These are phyloP conservation scores for Lepilemur septentrionalis DNA, from an alignment of 2,797 vertebrate species.

Conservation along the genomic window DNA sequence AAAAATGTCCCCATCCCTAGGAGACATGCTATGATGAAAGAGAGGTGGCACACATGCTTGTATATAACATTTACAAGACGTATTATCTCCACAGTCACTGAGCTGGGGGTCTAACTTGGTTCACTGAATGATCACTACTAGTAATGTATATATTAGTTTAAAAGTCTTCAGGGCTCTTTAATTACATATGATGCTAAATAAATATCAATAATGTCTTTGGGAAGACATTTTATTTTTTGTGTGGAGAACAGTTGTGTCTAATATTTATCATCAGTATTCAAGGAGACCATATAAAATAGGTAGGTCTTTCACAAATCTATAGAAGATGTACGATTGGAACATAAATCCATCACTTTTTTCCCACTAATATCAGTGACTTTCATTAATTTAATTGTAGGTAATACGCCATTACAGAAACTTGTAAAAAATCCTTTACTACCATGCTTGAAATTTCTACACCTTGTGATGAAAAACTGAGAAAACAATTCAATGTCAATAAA, in stretches of 20 bases:
- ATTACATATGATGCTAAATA: conserved; percentile 14
- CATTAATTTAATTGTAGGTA: neutral
- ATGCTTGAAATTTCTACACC: conserved; percentile 11
- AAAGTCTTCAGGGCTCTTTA: conserved; percentile 9
- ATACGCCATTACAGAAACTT: neutral
- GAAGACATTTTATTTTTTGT: conserved; percentile 22
- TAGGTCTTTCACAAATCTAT: neutral
- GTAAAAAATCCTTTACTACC: neutral
- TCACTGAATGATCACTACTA: neutral
- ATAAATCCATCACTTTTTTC: neutral
- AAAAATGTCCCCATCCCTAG: neutral
- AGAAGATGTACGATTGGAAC: neutral
- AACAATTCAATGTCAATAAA: conserved; percentile 85
- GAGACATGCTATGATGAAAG: neutral
- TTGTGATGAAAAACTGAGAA: conserved; percentile 26
- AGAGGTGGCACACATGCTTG: no score
- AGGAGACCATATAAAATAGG: neutral
- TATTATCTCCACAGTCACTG: neutral
- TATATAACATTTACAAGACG: neutral
- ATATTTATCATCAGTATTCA: neutral
- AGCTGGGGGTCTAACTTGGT: neutral
- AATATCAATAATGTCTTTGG: conserved; percentile 8
- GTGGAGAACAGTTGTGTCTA: neutral
- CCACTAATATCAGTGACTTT: neutral
- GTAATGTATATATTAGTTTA: neutral